These are phyloP conservation scores for Callinectes sapidus DNA, from an alignment of 2,888 invertebrate species.

Conservation along the genomic window DNA sequence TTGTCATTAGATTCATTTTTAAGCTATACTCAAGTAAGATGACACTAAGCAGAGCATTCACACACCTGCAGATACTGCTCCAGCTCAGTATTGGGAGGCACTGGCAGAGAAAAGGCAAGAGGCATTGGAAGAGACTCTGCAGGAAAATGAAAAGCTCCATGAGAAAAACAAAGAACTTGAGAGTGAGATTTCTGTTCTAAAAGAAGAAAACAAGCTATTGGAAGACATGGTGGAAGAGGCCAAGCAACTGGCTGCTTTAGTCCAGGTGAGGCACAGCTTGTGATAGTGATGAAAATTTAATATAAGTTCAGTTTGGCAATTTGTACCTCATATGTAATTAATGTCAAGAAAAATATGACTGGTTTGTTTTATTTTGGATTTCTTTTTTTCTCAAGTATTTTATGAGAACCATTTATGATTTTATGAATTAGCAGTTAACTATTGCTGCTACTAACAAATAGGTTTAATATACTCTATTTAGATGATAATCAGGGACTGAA, in stretches of 20 bases:
- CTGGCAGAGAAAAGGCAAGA: conserved; percentile 64
- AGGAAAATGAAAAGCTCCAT: conserved; percentile 61
- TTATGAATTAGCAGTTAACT: neutral
- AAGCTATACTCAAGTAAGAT: too few species aligned
- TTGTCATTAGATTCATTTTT: too few species aligned
- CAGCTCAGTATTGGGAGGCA: conserved; percentile 63
- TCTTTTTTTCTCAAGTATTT: neutral
- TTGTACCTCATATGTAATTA: neutral
- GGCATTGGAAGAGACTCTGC: conserved; percentile 57
- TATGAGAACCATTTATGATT: neutral
- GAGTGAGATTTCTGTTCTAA: conserved; percentile 43
- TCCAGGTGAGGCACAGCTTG: conserved; percentile 43
- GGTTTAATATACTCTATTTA: neutral
- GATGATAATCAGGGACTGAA: neutral
- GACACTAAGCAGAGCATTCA: too few species aligned
- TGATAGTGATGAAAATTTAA: neutral
- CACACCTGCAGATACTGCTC: conserved; percentile 48
- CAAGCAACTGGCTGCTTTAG: conserved; percentile 53
- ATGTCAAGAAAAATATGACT: neutral
- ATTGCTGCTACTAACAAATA: neutral
- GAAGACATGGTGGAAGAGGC: conserved; percentile 63
- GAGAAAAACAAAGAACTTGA: conserved; percentile 41
- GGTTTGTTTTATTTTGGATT: neutral
- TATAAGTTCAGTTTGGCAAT: neutral
- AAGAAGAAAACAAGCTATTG: conserved; percentile 55